A percentile compares a stretch with the other conserved stretches of the same genome.
Evolutionary conservation across 2,888 invertebrate species (phyloP).

Genomic region (Drosophila neotestacea): DNA sequence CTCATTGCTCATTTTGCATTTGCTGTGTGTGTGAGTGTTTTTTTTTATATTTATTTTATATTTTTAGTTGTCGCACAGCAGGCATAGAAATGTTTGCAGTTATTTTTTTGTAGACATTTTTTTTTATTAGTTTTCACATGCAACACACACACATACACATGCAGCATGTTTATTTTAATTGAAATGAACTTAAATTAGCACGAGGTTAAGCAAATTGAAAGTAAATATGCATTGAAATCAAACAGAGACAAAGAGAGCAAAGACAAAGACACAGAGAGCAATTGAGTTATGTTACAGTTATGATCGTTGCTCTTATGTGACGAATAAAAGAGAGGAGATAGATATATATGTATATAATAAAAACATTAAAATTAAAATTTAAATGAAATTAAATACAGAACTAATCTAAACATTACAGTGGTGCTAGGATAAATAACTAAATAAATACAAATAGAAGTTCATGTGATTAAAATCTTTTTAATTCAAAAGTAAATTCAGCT

Average conservation of each 20-base stretch:
- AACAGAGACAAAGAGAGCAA: conserved; percentile 14
- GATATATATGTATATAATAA: no score
- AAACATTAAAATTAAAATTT: neutral
- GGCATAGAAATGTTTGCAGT: conserved; percentile 49
- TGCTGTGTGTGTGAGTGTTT: conserved; percentile 65
- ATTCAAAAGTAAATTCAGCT: conserved; percentile 13
- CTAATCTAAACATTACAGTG: no score
- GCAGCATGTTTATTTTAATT: conserved; percentile 77
- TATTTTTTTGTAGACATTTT: conserved; percentile 21
- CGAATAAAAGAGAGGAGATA: neutral
- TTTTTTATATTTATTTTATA: conserved; percentile 18
- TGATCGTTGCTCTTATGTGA: neutral
- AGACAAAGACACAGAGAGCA: conserved; percentile 1
- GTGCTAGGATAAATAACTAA: no score
- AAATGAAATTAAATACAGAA: no score
- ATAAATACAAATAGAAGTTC: no score
- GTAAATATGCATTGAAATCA: conserved; percentile 67
- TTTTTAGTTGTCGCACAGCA: conserved; percentile 53
- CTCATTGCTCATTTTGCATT: conserved; percentile 37
- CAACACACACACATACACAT: conserved; percentile 12
- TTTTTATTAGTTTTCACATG: conserved; percentile 43
- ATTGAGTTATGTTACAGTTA: conserved; percentile 6
- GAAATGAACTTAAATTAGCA: conserved; percentile 84
- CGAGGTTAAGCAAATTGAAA: conserved; percentile 84
- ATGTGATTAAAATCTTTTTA: neutral